A percentile compares a stretch with the other conserved stretches of the same genome.
Conservation (phyloP, 2,888 invertebrate genomes). For the Vanessa cardui region DNA sequence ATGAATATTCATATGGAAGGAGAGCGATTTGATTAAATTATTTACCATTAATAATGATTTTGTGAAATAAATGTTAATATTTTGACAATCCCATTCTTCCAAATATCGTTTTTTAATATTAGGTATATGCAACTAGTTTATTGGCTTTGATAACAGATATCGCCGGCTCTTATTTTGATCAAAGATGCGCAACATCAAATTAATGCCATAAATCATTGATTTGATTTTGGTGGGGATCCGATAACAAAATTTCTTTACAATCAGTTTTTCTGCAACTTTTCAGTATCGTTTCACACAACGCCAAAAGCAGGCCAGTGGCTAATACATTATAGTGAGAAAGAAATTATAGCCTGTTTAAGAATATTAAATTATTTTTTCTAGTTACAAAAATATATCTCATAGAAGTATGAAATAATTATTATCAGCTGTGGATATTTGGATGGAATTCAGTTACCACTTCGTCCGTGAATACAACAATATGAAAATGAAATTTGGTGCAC, state of each 20-base stretch:
- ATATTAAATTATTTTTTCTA: neutral
- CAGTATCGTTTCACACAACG: constrained; percentile 10
- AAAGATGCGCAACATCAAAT: constrained; percentile 13
- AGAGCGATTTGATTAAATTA: no score
- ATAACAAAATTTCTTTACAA: constrained; percentile 17
- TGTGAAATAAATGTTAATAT: no score
- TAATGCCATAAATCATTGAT: constrained; percentile 10
- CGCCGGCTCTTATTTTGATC: neutral
- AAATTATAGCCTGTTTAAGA: no score
- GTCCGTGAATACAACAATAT: constrained; percentile 25
- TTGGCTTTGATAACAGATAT: constrained; percentile 1
- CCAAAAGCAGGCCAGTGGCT: neutral
- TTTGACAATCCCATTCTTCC: no score
- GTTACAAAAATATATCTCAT: neutral
- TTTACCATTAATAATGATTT: no score
- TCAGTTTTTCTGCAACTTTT: constrained; percentile 8
- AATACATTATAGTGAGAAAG: neutral
- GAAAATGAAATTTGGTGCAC: constrained; percentile 26
- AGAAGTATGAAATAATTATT: neutral
- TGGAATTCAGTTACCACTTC: constrained; percentile 24
- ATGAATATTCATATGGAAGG: no score
- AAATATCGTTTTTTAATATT: no score
- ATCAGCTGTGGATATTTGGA: constrained; percentile 5
- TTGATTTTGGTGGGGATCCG: constrained; percentile 17
- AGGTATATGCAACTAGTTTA: no score